phyloP scores from a whole-genome alignment of 2,113 vertebrate genomes.

The Podiceps cristatus region DNA sequence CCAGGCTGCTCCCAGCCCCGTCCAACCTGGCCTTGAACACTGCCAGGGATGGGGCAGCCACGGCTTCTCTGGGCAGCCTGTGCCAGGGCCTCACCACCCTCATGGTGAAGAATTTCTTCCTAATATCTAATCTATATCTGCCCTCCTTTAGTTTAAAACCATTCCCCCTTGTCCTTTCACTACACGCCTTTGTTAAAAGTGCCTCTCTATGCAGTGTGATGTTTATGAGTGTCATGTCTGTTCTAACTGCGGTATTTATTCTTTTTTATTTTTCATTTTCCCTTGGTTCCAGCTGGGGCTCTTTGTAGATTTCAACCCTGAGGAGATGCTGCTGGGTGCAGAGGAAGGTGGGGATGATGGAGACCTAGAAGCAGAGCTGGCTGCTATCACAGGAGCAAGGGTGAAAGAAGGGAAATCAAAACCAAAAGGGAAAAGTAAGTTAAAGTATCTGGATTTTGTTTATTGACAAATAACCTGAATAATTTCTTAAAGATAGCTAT shows the following conservation, averaged over 20 bases:
- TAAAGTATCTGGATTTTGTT: background rate
- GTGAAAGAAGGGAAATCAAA: slow-evolving; percentile 69
- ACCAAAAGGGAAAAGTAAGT: slow-evolving; percentile 83
- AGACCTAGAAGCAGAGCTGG: slow-evolving; percentile 92
- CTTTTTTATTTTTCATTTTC: background rate
- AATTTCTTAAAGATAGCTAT: background rate
- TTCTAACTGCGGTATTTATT: background rate
- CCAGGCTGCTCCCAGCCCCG: no score
- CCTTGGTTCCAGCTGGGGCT: slow-evolving; percentile 86
- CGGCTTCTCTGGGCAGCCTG: no score
- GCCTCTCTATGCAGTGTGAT: background rate
- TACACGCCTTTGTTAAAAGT: no score
- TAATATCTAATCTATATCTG: no score
- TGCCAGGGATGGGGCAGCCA: no score
- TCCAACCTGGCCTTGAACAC: no score
- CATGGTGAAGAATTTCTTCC: no score
- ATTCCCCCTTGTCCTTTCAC: no score
- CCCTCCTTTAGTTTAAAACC: no score
- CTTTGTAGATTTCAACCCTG: slow-evolving; percentile 87
- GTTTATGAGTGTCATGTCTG: background rate
- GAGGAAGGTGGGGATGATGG: slow-evolving; percentile 82
- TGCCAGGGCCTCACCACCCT: no score
- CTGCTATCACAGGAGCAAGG: slow-evolving; percentile 85
- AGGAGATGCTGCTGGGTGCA: slow-evolving; percentile 84
- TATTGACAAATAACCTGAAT: background rate